These are phyloP conservation scores for Hybos culiciformis DNA, from an alignment of 2,888 invertebrate genomes.

Conservation along the genomic window DNA sequence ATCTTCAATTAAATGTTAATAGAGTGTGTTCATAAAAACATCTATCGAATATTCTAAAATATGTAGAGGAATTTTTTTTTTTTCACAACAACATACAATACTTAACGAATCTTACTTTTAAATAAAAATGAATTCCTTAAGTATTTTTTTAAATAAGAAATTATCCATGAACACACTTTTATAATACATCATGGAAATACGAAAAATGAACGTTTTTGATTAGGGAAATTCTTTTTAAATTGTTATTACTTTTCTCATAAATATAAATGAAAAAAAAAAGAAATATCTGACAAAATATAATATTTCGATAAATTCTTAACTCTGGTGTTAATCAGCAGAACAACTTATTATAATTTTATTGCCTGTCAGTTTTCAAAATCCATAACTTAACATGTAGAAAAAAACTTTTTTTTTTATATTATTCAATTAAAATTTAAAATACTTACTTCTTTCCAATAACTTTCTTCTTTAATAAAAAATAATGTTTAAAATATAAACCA, in stretches of 20 bases:
- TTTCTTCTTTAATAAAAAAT: constrained; percentile 4
- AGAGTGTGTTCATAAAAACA: neutral
- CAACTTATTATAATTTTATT: too few species aligned
- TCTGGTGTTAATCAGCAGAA: too few species aligned
- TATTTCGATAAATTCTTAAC: too few species aligned
- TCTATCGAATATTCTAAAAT: constrained; percentile 5
- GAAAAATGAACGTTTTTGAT: constrained; percentile 33
- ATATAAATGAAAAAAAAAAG: too few species aligned
- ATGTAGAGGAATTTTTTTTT: constrained; percentile 14
- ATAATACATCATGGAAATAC: constrained; percentile 16
- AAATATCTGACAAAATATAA: too few species aligned
- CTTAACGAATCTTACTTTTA: constrained; percentile 3
- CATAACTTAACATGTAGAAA: too few species aligned
- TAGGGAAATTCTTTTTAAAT: constrained; percentile 17
- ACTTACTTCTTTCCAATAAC: constrained; percentile 9
- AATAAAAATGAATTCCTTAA: too few species aligned
- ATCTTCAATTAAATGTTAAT: constrained; percentile 2
- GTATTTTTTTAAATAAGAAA: too few species aligned
- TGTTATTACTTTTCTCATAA: constrained; percentile 13
- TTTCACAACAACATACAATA: constrained; percentile 10
- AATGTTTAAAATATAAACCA: constrained; percentile 17
- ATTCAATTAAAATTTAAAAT: constrained; percentile 3
- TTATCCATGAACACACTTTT: constrained; percentile 14
- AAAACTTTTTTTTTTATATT: too few species aligned
- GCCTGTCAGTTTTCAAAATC: too few species aligned